Percentiles rank a stretch among this genome's conserved stretches.
Evolutionary conservation across 1,140 invertebrate genomes (phyloP).

Genomic region (Drosophila insularis): DNA sequence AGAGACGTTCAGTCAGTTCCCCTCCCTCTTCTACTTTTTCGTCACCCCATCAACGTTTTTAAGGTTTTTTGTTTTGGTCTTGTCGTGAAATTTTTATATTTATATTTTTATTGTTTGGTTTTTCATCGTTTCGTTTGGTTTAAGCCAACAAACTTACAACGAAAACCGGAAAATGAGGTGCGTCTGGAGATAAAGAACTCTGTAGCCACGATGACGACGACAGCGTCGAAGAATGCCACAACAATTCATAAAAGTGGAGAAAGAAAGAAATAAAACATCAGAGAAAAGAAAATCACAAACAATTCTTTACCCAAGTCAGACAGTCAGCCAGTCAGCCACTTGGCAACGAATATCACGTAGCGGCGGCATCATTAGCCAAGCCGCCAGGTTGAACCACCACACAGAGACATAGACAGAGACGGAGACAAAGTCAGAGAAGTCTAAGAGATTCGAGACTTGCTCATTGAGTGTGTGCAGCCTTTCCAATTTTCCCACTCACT

Average conservation of each 20-base stretch:
- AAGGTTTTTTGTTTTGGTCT: conserved; percentile 28
- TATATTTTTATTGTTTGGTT: conserved; percentile 1
- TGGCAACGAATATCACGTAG: conserved; percentile 78
- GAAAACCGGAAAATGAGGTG: conserved; percentile 77
- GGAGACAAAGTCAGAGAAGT: conserved; percentile 25
- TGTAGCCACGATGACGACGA: no score
- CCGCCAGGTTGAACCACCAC: conserved; percentile 30
- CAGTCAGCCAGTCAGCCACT: conserved; percentile 76
- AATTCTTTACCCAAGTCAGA: conserved; percentile 57
- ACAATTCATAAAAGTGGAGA: conserved; percentile 67
- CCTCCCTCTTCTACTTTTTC: not conserved
- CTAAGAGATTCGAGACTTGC: conserved; percentile 35
- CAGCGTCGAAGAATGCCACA: conserved; percentile 62
- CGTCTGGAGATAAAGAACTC: conserved; percentile 64
- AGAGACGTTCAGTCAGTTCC: not conserved
- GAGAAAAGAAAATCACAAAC: conserved; percentile 44
- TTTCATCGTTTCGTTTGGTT: conserved; percentile 25
- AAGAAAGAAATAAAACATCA: conserved; percentile 13
- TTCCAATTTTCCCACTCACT: conserved; percentile 78
- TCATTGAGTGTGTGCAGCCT: conserved; percentile 62
- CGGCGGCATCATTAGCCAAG: conserved; percentile 76
- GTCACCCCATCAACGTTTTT: not conserved
- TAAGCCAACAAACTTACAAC: conserved; percentile 41
- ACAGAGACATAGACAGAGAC: not conserved
- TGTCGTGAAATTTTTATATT: not conserved